Base-by-base conservation (phyloP, 2,113 vertebrate species). In the Apodemus sylvaticus region DNA sequence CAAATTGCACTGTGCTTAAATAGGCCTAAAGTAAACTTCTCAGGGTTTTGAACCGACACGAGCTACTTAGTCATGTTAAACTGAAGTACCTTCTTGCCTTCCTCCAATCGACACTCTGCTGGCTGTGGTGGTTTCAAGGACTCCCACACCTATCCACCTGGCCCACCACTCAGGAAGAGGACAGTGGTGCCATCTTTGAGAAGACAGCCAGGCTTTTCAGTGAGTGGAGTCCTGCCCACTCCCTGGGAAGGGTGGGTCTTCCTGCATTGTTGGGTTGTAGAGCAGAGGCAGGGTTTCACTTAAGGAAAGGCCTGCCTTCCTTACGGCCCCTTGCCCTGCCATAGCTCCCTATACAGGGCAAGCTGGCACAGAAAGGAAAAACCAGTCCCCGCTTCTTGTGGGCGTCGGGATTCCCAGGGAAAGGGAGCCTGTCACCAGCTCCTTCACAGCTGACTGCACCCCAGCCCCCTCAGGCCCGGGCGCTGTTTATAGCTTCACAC, bases 401-500 rank as follows among this genome's bases (percentile, higher is more conserved):
- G 96, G 94, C 60, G 1, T n/a, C 0, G 96, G 98, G 88, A 92
- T 93, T 96, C 95, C 96, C 89, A 1, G 39, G 86, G 17, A 91
- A 34, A 64, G 79, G 93, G 78, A 71, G 81, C 85, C 96, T 42
- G 91, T 77, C 93, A 94, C 87, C 90, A 58, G 73, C 94, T 64
- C 0, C 78, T 76, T 90, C 91, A 60, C 76, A 94, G 97, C 26
- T 85, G 91, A 91, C 94, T 91, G 79, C 36, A 4, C 92, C 64
- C 89, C 97, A 94, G 2, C 82, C 70, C 93, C 94, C 95, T 95
- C 92, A 48, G 94, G 97, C 89, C 97, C 94, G 78, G 78, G 20
- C 79, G 92, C 95, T 97, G 94, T 96, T 97, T 97, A 95, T 95
- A 98, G 85, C 91, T 82, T 95, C 82, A 85, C 79, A 85, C 89